Conservation (phyloP, 2,113 vertebrate species). For the Cochlearius cochlearius region DNA sequence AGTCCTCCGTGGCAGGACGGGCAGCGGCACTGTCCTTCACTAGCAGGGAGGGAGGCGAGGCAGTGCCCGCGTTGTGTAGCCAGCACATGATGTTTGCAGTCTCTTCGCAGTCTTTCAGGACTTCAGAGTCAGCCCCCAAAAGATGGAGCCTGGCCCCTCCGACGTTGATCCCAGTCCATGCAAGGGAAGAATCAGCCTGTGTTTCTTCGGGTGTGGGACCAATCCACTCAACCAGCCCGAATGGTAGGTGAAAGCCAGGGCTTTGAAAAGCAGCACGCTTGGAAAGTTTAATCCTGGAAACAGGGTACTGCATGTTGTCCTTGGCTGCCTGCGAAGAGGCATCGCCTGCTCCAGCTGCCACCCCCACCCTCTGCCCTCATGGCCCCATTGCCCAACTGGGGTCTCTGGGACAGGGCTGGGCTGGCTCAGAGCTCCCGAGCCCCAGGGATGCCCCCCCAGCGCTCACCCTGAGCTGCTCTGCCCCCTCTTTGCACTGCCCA, state of each 20-base stretch:
- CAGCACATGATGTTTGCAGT: background rate
- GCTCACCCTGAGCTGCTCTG: rapidly evolving
- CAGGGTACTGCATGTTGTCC: rapidly evolving
- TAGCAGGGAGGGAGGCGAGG: background rate
- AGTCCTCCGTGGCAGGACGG: background rate
- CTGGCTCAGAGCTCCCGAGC: background rate
- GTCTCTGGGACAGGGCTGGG: background rate
- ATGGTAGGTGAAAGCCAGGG: background rate
- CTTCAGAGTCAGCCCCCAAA: background rate
- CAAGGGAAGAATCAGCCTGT: background rate
- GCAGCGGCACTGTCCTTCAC: background rate
- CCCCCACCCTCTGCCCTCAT: background rate
- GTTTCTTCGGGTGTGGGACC: background rate
- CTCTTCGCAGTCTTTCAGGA: background rate
- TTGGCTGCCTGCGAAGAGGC: background rate
- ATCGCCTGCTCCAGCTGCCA: background rate
- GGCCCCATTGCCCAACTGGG: rapidly evolving
- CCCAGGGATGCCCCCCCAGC: rapidly evolving
- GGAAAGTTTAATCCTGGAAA: background rate
- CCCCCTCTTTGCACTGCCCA: background rate
- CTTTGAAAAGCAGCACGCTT: background rate
- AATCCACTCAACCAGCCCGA: background rate
- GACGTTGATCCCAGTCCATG: background rate
- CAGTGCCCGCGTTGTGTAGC: background rate
- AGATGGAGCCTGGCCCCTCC: background rate